Base-by-base conservation (phyloP, 2,797 vertebrate genomes). In the Paguma larvata region DNA sequence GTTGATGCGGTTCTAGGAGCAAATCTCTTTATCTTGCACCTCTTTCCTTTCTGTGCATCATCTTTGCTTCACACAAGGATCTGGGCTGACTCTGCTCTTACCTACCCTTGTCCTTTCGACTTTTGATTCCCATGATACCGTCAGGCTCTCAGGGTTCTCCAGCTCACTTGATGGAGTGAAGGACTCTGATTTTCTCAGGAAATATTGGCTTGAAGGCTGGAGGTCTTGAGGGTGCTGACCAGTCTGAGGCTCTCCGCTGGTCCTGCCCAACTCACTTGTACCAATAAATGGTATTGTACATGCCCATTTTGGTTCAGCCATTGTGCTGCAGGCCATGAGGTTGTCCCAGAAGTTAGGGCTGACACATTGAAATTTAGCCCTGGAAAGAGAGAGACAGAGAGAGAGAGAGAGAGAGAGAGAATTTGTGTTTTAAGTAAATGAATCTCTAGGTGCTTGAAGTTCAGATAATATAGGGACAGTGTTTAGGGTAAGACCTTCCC, bases 361-460 rank as follows among this genome's bases (percentile, higher is more conserved):
- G 62, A 75, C 15, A 44, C 25, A 88, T 5, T 89, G 79, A 86
- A 70, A 44, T 83, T 95, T 94, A 79, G 82, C 19, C 19, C 38
- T 62, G 46, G 89, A 38, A 92, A 92, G 79, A 11, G 48, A 48
- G 12, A 48, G 48, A 48, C 11, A 48, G 48, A 48, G 48, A 48
- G 48, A 48, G 48, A 13, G 48, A 48, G 48, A 48, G 48, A 38
- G 2, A 38, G 48, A 48, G 48, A 48, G 48, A 48, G 48, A 48
- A 9, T 82, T n/a, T 89, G 46, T 85, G 16, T 95, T 77, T 97
- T 84, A 95, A 92, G 21, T 67, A 82, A 92, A 63, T 83, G 59
- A 85, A 38, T 75, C n/a, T 96, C 30, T 88, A 94, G 91, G 25
- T 89, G n/a, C 62, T 96, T 87, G 41, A 87, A 87, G 70, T 90